phyloP scores from a whole-genome alignment of 2,888 invertebrate genomes.

The Chrysolina haemoptera region DNA sequence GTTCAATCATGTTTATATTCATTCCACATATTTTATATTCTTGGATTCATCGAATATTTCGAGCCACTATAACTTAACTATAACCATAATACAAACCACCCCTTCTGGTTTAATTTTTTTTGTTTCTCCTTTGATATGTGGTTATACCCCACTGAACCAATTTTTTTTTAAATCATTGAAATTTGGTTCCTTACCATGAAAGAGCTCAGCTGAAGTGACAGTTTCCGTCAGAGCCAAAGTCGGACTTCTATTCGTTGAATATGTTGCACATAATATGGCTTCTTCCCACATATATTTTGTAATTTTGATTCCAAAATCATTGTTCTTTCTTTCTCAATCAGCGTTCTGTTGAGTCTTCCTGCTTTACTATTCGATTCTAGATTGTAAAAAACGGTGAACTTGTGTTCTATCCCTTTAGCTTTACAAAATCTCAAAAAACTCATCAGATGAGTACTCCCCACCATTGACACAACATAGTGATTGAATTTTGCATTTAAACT shows the following conservation, averaged over 20 bases:
- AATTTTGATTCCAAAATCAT: no score
- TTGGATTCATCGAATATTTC: slow-evolving; percentile 16
- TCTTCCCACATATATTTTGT: no score
- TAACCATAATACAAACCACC: slow-evolving; percentile 1
- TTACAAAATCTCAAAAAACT: slow-evolving; percentile 13
- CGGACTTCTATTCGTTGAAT: no score
- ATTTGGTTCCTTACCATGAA: slow-evolving; percentile 12
- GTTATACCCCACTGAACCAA: slow-evolving; percentile 9
- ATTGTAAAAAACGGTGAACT: background rate
- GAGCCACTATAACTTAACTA: no score
- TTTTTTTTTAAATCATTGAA: background rate
- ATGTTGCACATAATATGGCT: no score
- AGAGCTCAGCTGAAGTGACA: slow-evolving; percentile 1
- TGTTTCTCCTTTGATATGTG: slow-evolving; percentile 17
- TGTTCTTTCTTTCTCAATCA: background rate
- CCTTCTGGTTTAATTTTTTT: slow-evolving; percentile 16
- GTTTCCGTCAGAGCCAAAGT: slow-evolving; percentile 1
- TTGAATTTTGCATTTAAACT: no score
- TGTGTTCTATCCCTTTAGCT: slow-evolving; percentile 15
- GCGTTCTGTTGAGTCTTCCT: slow-evolving; percentile 9
- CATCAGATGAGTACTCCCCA: slow-evolving; percentile 4
- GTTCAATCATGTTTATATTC: background rate
- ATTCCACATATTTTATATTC: background rate
- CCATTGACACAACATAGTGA: no score
- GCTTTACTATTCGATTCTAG: slow-evolving; percentile 5